Evolutionary conservation across 2,888 invertebrate species (phyloP), one percentile per base, ranked within the genome.

Genomic region (Dascillus cervinus): DNA sequence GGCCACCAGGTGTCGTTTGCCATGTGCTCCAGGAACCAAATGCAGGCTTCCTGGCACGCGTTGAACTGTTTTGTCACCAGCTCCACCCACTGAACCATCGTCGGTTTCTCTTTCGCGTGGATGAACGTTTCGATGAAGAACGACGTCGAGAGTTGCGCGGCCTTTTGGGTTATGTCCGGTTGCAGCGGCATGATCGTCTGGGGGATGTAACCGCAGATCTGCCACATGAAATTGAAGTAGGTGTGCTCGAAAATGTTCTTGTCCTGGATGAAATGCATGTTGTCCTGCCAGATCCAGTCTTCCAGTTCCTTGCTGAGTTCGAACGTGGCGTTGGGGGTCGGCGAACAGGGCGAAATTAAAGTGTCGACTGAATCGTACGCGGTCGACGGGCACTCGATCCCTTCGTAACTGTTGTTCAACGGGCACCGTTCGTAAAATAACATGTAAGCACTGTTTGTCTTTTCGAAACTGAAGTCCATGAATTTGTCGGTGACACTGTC

Each of bases 391-490:
- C 47, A 47, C 23, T 50, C 52, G 35, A 53, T 51, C 34, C 55
- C 60, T 11, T 58, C 54, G 52, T 51, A 43, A 57, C 62, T 41
- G 11, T 29, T 32, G 9, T 41, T 43, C 9, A 53, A 25, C 10
- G 73, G 72, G 42, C 82, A 82, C 50, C 89, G 76, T 62, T 95
- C 92, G 66, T 95, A 95, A 64, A 95, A 95, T 49, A 95, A 62
- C 95, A 95, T 95, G 64, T 95, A 95, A 1, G 95, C 95, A 56
- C 91, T 92, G 65, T 95, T 94, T 2, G 94, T 94, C 71, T 95
- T 95, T 66, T 95, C 95, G 60, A 94, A 94, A 52, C 92, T 92
- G 58, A 95, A 91, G 62, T 95, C 95, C 84, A 95, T 86, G 62
- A 92, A 95, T 62, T 94, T 94, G 53, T 95, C 95, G 4, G 91